Base-by-base conservation (phyloP, 2,797 vertebrate genomes). In the Bufotes viridis region DNA sequence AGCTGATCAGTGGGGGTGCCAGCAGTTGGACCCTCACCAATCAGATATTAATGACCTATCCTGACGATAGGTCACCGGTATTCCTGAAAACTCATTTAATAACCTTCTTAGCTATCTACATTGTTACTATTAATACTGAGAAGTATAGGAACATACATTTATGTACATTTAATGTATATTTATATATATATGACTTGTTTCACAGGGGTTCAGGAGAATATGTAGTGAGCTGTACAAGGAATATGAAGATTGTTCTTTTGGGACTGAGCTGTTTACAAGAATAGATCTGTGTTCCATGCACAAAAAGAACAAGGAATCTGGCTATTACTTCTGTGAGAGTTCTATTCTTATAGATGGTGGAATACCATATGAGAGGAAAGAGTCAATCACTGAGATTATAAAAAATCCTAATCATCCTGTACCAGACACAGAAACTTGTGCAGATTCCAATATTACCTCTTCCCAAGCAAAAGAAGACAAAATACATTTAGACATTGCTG, bases 261-360 rank as follows among this genome's bases (percentile, higher is more conserved):
- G 91, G 57, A 92, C 61, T 18, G 90, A 93, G 81, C 51, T 91
- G 58, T 87, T 94, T 24, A 84, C 26, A 49, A 89, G 57, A 69
- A 90, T 91, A 84, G 92, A 93, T 87, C 92, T 94, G 26, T 94
- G 92, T 12, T 92, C 93, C 60, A 92, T 93, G 92, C 91, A 58
- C 22, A 92, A 93, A 80, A 92, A 93, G 87, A 90, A 92, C 85
- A 92, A 93, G 69, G 86, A 92, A 61, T 93, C 93, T 90, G 92
- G 90, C 42, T 94, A 90, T 29, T 92, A 92, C 55, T 72, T 90
- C 0, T 93, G 90, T 0, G 92, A 93, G 63, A 91, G 78, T 22
- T 93, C 91, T 20, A 87, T 92, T 65, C n/a, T 78, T 0, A 69
- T 93, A 89, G 79, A 53, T 17, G 72, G 72, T 18, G 4, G 10